Percentiles rank a stretch among this genome's conserved stretches.
phyloP scores from a whole-genome alignment of 1,140 invertebrate species.

The Diabrotica undecimpunctata region DNA sequence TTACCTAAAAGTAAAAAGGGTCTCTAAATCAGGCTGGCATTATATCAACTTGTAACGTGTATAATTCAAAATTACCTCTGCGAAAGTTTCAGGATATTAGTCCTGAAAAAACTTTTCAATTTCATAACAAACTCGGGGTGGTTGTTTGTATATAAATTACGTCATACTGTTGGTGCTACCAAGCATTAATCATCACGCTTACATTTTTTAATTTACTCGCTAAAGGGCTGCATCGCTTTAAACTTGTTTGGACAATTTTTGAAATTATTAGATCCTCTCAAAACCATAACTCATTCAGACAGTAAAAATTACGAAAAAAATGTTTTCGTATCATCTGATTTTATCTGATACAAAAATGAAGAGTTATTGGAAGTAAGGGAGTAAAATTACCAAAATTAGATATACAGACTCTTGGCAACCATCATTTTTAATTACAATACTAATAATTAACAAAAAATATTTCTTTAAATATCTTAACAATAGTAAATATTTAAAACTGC shows the following conservation, averaged over 20 bases:
- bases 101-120: not conserved
- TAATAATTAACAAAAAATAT: too few relatives aligned
- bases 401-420: too few relatives aligned
- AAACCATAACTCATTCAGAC: not conserved
- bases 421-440: too few relatives aligned
- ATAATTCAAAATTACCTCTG: too few relatives aligned
- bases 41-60: too few relatives aligned
- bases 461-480: too few relatives aligned
- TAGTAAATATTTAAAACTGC: too few relatives aligned
- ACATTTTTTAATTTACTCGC: constrained; percentile 11
- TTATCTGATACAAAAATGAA: not conserved
- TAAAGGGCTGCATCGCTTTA: constrained; percentile 5
- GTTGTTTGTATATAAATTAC: constrained; percentile 8
- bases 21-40: too few relatives aligned
- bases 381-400: too few relatives aligned
- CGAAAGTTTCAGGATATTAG: too few relatives aligned
- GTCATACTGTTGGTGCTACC: constrained; percentile 1
- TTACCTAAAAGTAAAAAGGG: too few relatives aligned
- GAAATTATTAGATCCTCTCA: not conserved
- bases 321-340: not conserved
- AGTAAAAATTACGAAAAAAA: not conserved
- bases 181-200: constrained; percentile 7
- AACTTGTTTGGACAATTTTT: constrained; percentile 1
- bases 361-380: not conserved
- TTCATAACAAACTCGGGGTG: constrained; percentile 7